Evolutionary conservation across 2,797 vertebrate species (phyloP), one percentile per base, ranked within the genome.

Genomic region (Enteromius viviparus): DNA sequence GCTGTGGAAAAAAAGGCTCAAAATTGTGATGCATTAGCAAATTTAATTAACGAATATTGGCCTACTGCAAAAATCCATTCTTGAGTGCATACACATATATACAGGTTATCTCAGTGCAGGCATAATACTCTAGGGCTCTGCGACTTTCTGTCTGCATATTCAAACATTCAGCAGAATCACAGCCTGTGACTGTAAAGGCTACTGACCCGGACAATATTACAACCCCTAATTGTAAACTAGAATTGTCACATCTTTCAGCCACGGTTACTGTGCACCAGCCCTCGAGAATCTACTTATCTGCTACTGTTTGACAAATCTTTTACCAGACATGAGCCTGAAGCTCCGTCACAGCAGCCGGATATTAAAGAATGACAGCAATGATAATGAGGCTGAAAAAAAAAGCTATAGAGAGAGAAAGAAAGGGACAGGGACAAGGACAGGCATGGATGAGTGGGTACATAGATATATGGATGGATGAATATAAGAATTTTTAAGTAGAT

Each of bases 151-250:
- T 68, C 53, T 58, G 23, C 70, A 70, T 82, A 74, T 78, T 80
- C 84, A 68, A 45, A 82, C 70, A 58, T 68, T 76, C 26, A 60
- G 8, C 68, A 53, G n/a, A 23, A 55, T 74, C 70, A 76, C 66
- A 51, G 19, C 34, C 34, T 68, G 64, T 42, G 55, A 70, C 19
- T 62, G 37, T 69, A 60, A 58, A 82, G 53, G 81, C 37, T 47
- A 76, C 62, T 80, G 79, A 82, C 81, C 69, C 80, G 40, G 51
- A 75, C 40, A 85, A 65, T 78, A 68, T 58, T 49, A 49, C 42
- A 66, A 78, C 55, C 45, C 55, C 60, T 45, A 29, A 71, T 15
- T 34, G 74, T 75, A 26, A 75, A 66, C 60, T 68, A 72, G 45
- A 79, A 80, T 32, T 29, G 21, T 84, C 58, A 78, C 76, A 65